Percentiles rank a stretch among this genome's conserved stretches.
Evolutionary conservation across 2,113 vertebrate species (phyloP).

Genomic region (Hyaena hyaena): DNA sequence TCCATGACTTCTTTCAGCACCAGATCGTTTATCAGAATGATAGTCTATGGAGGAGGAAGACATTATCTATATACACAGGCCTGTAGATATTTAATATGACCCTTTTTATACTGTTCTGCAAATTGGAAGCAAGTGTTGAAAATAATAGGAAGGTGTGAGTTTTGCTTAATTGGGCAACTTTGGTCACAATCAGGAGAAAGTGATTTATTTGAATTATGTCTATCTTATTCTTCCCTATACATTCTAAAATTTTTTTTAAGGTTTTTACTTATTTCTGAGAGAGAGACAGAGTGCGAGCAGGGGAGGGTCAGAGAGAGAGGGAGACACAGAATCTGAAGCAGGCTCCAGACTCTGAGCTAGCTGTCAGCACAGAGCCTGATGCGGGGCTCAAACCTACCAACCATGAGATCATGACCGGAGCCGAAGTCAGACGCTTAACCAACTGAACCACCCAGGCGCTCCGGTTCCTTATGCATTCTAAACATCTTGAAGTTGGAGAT

Average conservation of each 20-base stretch:
- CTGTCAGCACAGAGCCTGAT: too few relatives aligned
- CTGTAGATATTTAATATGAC: background rate
- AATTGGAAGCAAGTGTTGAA: conserved; percentile 36
- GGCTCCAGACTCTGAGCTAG: too few relatives aligned
- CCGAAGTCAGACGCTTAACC: too few relatives aligned
- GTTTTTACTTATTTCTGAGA: too few relatives aligned
- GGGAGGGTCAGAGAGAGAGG: too few relatives aligned
- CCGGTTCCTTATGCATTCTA: background rate
- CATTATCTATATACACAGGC: background rate
- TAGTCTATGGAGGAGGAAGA: background rate
- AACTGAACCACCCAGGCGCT: too few relatives aligned
- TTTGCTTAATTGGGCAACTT: conserved; percentile 41
- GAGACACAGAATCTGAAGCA: too few relatives aligned
- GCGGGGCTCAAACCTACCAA: too few relatives aligned
- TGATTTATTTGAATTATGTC: background rate
- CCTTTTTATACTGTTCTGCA: conserved; percentile 12
- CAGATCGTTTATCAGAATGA: background rate
- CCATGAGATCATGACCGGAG: too few relatives aligned
- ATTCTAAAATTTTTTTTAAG: background rate
- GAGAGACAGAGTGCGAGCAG: too few relatives aligned
- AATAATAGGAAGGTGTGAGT: conserved; percentile 19
- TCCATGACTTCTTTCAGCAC: background rate
- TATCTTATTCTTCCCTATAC: background rate
- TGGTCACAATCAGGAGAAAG: conserved; percentile 27
- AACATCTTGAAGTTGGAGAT: background rate